A percentile compares a stretch with the other conserved stretches of the same genome.
Evolutionary conservation across 2,888 invertebrate species (phyloP).

Genomic region (Perithous albicinctus): DNA sequence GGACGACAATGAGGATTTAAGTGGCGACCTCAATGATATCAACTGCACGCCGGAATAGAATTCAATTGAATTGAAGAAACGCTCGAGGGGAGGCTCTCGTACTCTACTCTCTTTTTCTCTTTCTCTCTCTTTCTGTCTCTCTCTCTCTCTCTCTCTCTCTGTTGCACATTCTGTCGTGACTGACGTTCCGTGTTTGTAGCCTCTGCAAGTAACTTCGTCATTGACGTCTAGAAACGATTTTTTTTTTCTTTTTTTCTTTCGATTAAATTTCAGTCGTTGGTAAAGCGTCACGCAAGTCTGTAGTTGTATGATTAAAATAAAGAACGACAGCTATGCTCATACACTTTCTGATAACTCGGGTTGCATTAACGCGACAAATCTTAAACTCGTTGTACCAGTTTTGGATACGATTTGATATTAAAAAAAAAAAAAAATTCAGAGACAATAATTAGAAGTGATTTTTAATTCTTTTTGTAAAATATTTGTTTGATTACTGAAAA

Average conservation of each 20-base stretch:
- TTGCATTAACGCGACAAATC: too few species aligned
- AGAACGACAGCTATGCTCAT: too few species aligned
- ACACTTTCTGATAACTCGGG: too few species aligned
- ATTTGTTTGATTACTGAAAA: too few species aligned
- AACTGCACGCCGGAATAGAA: conserved; percentile 84
- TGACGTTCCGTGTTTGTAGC: conserved; percentile 76
- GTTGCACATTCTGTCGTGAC: conserved; percentile 71
- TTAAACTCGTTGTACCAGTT: background rate
- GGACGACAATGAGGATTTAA: conserved; percentile 84
- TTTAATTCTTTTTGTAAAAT: too few species aligned
- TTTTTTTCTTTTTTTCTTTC: conserved; percentile 41
- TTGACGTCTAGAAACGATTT: conserved; percentile 65
- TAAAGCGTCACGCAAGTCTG: conserved; percentile 52
- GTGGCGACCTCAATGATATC: conserved; percentile 85
- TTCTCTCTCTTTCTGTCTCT: conserved; percentile 48
- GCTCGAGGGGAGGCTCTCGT: conserved; percentile 74
- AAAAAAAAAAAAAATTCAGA: too few species aligned
- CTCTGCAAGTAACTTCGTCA: conserved; percentile 73
- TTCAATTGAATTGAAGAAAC: conserved; percentile 84
- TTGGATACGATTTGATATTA: too few species aligned
- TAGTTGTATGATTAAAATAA: conserved; percentile 21
- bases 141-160: conserved; percentile 52
- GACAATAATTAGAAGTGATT: too few species aligned
- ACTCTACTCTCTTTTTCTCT: conserved; percentile 51
- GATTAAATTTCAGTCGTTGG: conserved; percentile 55